These are phyloP conservation scores for Kryptolebias ocellatus DNA, from an alignment of 2,797 vertebrate species.

Conservation along the genomic window DNA sequence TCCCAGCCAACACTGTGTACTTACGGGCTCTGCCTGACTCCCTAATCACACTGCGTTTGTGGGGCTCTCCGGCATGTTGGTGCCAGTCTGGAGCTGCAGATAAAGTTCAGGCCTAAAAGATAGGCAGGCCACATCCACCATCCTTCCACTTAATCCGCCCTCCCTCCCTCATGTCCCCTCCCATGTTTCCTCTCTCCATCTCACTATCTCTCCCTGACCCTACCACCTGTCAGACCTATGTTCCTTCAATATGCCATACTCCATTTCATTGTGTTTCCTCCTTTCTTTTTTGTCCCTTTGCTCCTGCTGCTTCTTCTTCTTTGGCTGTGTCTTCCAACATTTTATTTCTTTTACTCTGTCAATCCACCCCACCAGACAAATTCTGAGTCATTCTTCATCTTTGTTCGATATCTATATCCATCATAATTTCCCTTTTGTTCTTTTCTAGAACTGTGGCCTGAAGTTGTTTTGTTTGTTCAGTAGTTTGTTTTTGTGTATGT, in stretches of 20 bases:
- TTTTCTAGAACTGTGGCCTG: slow-evolving; percentile 1
- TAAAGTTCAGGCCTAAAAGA: slow-evolving; percentile 70
- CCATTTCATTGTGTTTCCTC: not conserved
- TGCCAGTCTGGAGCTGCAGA: slow-evolving; percentile 69
- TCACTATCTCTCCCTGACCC: slow-evolving; percentile 48
- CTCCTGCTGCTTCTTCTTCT: slow-evolving; percentile 17
- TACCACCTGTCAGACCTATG: slow-evolving; percentile 50
- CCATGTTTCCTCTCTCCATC: slow-evolving; percentile 55
- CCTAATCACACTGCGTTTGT: slow-evolving; percentile 34
- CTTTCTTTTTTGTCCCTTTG: not conserved
- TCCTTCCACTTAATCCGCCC: slow-evolving; percentile 57
- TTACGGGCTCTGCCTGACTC: slow-evolving; percentile 22
- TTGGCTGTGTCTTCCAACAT: slow-evolving; percentile 11
- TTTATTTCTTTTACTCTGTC: slow-evolving; percentile 32
- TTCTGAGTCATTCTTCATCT: not conserved
- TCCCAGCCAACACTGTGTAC: slow-evolving; percentile 37
- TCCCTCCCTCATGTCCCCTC: slow-evolving; percentile 42
- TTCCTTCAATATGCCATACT: slow-evolving; percentile 43
- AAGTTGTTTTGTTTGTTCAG: slow-evolving; percentile 2
- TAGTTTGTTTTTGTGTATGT: not conserved
- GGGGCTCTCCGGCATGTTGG: slow-evolving; percentile 37
- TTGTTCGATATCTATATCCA: not conserved
- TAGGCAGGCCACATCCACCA: slow-evolving; percentile 48
- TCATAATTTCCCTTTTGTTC: slow-evolving; percentile 1
- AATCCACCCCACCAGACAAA: slow-evolving; percentile 12